phyloP scores from a whole-genome alignment of 2,888 invertebrate genomes.

The Heliconius aoede region DNA sequence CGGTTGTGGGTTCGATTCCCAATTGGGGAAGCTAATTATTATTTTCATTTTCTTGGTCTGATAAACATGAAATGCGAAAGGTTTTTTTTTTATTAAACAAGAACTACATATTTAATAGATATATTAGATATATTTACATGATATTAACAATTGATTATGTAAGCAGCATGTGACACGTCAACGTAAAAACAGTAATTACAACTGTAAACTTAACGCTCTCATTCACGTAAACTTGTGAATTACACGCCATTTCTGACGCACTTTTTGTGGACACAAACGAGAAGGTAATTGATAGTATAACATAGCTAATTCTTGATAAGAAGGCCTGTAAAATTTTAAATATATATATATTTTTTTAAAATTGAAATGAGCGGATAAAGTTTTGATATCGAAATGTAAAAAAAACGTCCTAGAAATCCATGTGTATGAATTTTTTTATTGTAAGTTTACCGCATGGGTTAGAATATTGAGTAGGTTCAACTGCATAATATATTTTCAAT shows the following conservation, averaged over 20 bases:
- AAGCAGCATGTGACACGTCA: constrained; percentile 11
- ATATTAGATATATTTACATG: background rate
- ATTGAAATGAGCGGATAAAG: background rate
- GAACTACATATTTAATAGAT: background rate
- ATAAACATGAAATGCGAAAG: no score
- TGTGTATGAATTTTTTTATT: no score
- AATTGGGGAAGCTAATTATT: no score
- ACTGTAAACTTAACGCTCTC: background rate
- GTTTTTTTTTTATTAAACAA: background rate
- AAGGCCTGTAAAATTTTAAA: background rate
- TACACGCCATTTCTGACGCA: constrained; percentile 4
- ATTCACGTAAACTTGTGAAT: constrained; percentile 5
- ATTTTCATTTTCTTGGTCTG: no score
- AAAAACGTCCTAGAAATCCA: no score
- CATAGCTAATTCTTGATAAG: background rate
- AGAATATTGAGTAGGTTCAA: no score
- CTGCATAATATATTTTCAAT: no score
- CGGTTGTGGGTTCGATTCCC: no score
- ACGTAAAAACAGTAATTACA: constrained; percentile 17
- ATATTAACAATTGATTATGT: background rate
- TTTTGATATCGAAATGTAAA: no score
- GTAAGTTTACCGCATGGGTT: no score
- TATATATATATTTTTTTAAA: background rate
- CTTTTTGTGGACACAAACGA: background rate
- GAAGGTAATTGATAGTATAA: background rate